phyloP scores from a whole-genome alignment of 1,140 invertebrate species.

The Acyrthosiphon pisum region DNA sequence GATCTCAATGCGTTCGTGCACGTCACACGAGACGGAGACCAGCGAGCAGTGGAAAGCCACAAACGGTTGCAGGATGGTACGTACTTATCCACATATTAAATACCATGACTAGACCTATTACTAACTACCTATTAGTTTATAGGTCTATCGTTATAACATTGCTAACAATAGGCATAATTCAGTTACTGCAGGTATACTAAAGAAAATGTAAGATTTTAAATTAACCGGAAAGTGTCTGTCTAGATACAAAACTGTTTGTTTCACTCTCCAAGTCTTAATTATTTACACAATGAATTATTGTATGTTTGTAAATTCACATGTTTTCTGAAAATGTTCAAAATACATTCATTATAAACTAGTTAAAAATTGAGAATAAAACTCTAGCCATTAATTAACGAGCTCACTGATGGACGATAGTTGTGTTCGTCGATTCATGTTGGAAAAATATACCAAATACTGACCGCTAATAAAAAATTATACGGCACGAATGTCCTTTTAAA shows the following conservation, averaged over 20 bases:
- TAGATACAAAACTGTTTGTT: not conserved
- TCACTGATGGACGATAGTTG: not conserved
- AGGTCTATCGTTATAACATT: not conserved
- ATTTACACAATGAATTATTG: not conserved
- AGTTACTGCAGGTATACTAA: not conserved
- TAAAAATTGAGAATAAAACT: not conserved
- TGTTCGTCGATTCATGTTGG: not conserved
- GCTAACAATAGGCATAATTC: too few relatives aligned
- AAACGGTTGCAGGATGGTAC: slow-evolving; percentile 18
- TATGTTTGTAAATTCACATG: not conserved
- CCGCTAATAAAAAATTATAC: not conserved
- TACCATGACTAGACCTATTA: too few relatives aligned
- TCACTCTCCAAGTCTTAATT: not conserved
- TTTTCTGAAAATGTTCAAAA: not conserved
- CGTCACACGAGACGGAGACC: not conserved
- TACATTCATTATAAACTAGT: not conserved
- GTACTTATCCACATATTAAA: not conserved
- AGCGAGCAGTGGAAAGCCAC: not conserved
- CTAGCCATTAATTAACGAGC: not conserved
- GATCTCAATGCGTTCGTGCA: slow-evolving; percentile 21
- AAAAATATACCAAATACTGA: not conserved
- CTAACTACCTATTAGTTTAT: too few relatives aligned
- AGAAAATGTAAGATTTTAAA: not conserved
- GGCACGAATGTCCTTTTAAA: not conserved
- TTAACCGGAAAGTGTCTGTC: not conserved